Evolutionary conservation across 2,888 invertebrate genomes (phyloP).

Genomic region (Pelosia muscerda): DNA sequence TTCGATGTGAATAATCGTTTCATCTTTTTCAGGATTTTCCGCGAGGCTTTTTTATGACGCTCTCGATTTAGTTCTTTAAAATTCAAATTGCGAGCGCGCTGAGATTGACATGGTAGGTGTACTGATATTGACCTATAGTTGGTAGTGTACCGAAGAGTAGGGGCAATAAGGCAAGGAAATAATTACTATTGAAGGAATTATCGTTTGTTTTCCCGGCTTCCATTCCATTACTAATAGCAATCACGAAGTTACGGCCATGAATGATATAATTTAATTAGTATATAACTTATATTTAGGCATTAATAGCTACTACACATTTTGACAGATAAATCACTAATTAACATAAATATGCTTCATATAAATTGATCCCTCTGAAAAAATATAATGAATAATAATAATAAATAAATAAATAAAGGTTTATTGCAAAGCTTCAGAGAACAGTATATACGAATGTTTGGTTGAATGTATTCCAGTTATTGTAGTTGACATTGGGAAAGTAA

Average conservation of each 20-base stretch:
- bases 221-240: not conserved
- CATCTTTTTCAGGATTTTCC: not conserved
- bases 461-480: conserved; percentile 21
- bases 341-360: not conserved
- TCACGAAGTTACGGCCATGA: too few species aligned
- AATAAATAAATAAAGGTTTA: too few species aligned
- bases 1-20: not conserved
- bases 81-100: not conserved
- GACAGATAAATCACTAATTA: too few species aligned
- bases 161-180: not conserved
- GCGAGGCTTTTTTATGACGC: not conserved
- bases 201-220: not conserved
- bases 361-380: not conserved
- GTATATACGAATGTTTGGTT: not conserved
- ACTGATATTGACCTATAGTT: not conserved
- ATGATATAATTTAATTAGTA: too few species aligned
- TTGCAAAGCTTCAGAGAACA: too few species aligned
- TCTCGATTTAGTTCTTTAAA: not conserved
- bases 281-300: too few species aligned
- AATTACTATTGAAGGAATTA: not conserved
- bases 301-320: too few species aligned
- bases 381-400: too few species aligned
- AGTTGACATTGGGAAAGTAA: conserved; percentile 29
- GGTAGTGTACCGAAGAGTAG: not conserved
- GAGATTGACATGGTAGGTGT: not conserved